Evolutionary conservation across 2,888 invertebrate species (phyloP), one percentile per base, ranked within the genome.

Genomic region (Drosophila macrospina): DNA sequence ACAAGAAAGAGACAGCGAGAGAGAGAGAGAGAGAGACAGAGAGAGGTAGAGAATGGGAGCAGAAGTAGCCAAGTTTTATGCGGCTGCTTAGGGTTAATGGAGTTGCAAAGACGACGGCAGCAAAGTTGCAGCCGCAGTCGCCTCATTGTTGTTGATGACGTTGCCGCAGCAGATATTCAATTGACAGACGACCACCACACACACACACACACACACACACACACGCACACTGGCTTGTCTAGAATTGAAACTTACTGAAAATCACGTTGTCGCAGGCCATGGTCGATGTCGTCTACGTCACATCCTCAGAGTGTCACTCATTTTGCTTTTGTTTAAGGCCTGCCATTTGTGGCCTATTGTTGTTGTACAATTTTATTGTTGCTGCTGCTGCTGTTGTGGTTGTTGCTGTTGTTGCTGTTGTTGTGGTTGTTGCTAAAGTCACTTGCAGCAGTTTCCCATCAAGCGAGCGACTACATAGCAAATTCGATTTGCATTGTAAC

Each of bases 231-330:
- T 32, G 16, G 57, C 16, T 16, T 24, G 42, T 34, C 54, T 54
- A 24, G 45, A 57, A 56, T 59, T 45, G 56, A 78, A 87, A 81
- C 82, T 78, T 83, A 90, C 78, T 83, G 73, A 69, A 83, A 87
- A 89, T 85, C 76, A 79, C 76, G 83, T 90, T 90, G 83, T 70
- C 90, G 86, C 89, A 90, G 90, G 90, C 89, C 89, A 90, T 89
- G 90, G 83, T 80, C 82, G 63, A 66, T 72, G 68, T 78, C 81
- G 74, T 77, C 76, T 74, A 64, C 78, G 73, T 69, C 77, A 81
- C 82, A 78, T 74, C 79, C 74, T 74, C 72, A 60, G 72, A 82
- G 70, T 75, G 78, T 75, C 86, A 82, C 74, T 74, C 82, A 80
- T 80, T 71, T 80, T 73, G 78, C 76, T 70, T 80, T 83, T 83